phyloP scores from a whole-genome alignment of 2,888 invertebrate genomes.

The Mythimna impura region DNA sequence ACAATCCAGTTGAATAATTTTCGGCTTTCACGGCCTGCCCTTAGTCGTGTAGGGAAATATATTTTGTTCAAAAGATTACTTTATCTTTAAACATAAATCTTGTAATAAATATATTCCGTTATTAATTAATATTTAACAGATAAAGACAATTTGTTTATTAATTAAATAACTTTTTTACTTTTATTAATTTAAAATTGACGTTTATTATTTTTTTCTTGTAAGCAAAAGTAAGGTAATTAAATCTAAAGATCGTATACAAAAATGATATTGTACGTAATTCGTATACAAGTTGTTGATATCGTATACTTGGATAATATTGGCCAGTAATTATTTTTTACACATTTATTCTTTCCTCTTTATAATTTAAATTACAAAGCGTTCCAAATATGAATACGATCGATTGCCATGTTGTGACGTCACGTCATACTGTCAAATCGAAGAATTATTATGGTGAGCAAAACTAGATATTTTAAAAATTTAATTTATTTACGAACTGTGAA shows the following conservation, averaged over 20 bases:
- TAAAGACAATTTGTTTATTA: conserved; percentile 9
- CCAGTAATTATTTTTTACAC: neutral
- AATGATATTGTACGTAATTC: conserved; percentile 44
- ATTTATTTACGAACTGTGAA: too few species aligned
- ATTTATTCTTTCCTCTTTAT: neutral
- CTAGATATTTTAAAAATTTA: too few species aligned
- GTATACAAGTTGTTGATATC: conserved; percentile 43
- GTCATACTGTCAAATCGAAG: too few species aligned
- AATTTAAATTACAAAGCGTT: neutral
- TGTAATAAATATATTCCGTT: neutral
- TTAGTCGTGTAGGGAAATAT: too few species aligned
- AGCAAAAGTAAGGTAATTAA: conserved; percentile 25
- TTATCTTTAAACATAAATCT: neutral
- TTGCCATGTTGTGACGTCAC: too few species aligned
- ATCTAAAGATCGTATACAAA: conserved; percentile 43
- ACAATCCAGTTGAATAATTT: too few species aligned
- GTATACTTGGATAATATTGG: neutral
- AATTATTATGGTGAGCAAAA: too few species aligned
- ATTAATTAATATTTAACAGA: conserved; percentile 22
- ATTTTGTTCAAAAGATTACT: too few species aligned
- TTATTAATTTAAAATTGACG: conserved; percentile 42
- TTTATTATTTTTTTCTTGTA: neutral
- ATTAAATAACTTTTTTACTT: conserved; percentile 2
- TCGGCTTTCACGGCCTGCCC: too few species aligned
- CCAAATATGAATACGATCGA: too few species aligned